Evolutionary conservation across 2,888 invertebrate genomes (phyloP).

Genomic region (Ctena decussata): DNA sequence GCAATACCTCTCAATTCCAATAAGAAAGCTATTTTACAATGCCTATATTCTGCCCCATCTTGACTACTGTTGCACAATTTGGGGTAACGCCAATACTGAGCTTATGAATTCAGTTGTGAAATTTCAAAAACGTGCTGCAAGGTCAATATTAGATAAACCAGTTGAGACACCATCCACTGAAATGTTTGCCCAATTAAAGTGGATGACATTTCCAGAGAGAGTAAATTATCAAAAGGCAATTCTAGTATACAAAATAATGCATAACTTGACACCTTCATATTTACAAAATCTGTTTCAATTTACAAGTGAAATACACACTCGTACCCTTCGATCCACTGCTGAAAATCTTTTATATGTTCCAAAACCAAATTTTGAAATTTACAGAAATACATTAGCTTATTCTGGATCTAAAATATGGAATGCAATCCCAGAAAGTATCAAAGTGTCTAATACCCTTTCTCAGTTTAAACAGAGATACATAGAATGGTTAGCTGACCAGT

Average conservation of each 20-base stretch:
- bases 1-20: background rate
- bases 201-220: conserved; percentile 6
- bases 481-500: too few relatives aligned
- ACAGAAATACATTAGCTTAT: background rate
- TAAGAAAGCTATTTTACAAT: background rate
- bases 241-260: background rate
- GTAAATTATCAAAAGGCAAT: conserved; percentile 1
- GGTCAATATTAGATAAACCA: background rate
- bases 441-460: background rate
- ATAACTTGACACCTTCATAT: background rate
- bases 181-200: background rate
- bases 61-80: background rate
- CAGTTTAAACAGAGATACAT: background rate
- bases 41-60: background rate
- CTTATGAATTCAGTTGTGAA: background rate
- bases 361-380: background rate
- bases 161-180: conserved; percentile 7
- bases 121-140: conserved; percentile 23
- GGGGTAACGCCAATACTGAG: background rate
- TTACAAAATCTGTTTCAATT: background rate
- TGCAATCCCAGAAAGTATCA: background rate
- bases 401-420: conserved; percentile 1
- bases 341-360: background rate
- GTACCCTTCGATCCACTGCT: background rate
- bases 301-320: background rate